These are phyloP conservation scores for Arothron firmamentum DNA, from an alignment of 2,113 vertebrate genomes.

Conservation along the genomic window DNA sequence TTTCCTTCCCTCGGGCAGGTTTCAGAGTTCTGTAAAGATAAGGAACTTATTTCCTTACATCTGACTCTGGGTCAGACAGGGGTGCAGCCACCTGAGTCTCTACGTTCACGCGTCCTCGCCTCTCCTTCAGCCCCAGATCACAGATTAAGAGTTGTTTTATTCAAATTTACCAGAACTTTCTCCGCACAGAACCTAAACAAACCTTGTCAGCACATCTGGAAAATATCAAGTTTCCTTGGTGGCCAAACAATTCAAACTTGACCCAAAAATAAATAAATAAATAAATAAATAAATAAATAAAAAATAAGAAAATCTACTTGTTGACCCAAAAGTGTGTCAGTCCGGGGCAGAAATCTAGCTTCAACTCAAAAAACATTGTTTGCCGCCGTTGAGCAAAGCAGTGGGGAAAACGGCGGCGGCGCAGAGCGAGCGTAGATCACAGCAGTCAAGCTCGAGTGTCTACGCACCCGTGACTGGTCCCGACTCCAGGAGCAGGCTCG, in stretches of 20 bases:
- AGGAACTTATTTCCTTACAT: slow-evolving; percentile 53
- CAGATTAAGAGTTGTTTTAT: slow-evolving; percentile 44
- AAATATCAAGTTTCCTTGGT: slow-evolving; percentile 64
- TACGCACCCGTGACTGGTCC: slow-evolving; percentile 43
- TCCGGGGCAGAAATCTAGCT: slow-evolving; percentile 65
- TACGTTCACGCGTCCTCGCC: slow-evolving; percentile 6
- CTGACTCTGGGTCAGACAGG: slow-evolving; percentile 26
- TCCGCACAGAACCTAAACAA: slow-evolving; percentile 50
- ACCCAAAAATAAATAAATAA: too few species aligned
- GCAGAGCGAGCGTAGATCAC: too few species aligned
- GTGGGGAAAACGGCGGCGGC: not conserved
- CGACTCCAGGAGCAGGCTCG: slow-evolving; percentile 35
- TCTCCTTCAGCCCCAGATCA: slow-evolving; percentile 20
- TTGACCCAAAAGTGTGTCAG: slow-evolving; percentile 61
- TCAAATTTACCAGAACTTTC: slow-evolving; percentile 30
- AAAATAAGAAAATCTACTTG: slow-evolving; percentile 15
- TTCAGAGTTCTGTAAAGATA: slow-evolving; percentile 50
- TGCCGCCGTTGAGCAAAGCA: slow-evolving; percentile 57
- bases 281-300: too few species aligned
- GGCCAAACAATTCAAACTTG: slow-evolving; percentile 58
- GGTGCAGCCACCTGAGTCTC: slow-evolving; percentile 7
- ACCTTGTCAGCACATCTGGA: slow-evolving; percentile 72
- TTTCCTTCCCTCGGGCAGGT: slow-evolving; percentile 56
- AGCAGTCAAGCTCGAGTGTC: slow-evolving; percentile 35
- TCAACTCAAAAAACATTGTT: slow-evolving; percentile 54